Percentiles rank a stretch among this genome's conserved stretches.
phyloP scores from a whole-genome alignment of 2,113 vertebrate species.

The Melanotaenia duboulayi region DNA sequence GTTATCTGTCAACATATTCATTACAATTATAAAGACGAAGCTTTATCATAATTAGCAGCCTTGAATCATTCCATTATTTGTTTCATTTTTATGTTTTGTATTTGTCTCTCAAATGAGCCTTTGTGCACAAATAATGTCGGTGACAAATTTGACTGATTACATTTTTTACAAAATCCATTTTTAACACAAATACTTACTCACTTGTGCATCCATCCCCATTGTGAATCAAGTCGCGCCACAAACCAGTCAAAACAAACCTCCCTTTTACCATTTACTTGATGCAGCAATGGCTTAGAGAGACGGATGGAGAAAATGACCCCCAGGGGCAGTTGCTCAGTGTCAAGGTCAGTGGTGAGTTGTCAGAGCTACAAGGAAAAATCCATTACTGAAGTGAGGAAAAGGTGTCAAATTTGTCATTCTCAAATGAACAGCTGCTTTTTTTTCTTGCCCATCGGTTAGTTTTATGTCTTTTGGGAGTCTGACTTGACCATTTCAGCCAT shows the following conservation, averaged over 20 bases:
- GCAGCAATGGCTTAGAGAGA: conserved; percentile 19
- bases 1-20: no score
- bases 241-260: conserved; percentile 25
- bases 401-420: conserved; percentile 68
- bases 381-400: conserved; percentile 49
- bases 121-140: background rate
- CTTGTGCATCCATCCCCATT: background rate
- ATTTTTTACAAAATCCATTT: background rate
- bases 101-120: background rate
- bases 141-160: background rate
- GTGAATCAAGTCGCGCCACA: conserved; percentile 17
- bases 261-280: conserved; percentile 36
- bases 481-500: conserved; percentile 15
- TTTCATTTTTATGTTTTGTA: background rate
- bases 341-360: conserved; percentile 60
- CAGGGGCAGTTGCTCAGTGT: conserved; percentile 30
- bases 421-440: conserved; percentile 53
- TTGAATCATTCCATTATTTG: background rate
- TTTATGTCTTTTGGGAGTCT: conserved; percentile 25
- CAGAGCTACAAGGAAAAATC: conserved; percentile 60
- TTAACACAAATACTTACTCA: background rate
- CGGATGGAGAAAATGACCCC: conserved; percentile 40
- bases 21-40: no score
- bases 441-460: conserved; percentile 36
- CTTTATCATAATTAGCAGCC: background rate